Evolutionary conservation across 2,113 vertebrate species (phyloP).

Genomic region (Coptodon rendalli): DNA sequence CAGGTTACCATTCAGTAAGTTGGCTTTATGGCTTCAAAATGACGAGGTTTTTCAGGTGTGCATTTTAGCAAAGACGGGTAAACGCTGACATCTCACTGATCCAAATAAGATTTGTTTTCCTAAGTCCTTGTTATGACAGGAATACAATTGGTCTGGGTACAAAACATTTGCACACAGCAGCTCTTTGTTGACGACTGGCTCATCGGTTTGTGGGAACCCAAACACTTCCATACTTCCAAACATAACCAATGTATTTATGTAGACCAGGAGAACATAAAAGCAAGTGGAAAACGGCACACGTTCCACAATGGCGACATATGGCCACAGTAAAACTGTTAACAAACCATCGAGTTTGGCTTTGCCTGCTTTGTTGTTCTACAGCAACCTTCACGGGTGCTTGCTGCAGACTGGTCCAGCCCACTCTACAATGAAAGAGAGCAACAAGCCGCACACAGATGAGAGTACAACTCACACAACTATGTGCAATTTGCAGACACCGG

Average conservation of each 20-base stretch:
- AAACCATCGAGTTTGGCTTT: background rate
- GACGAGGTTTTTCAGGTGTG: background rate
- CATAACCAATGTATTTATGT: background rate
- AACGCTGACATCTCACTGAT: background rate
- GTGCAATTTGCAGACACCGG: background rate
- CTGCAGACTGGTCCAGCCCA: background rate
- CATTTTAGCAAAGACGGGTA: background rate
- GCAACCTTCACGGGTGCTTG: background rate
- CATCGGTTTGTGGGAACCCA: background rate
- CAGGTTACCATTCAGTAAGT: background rate
- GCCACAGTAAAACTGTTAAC: background rate
- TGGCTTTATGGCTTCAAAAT: background rate
- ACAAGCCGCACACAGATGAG: background rate
- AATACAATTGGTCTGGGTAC: background rate
- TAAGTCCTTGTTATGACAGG: background rate
- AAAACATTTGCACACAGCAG: background rate
- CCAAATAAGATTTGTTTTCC: background rate
- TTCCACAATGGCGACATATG: background rate
- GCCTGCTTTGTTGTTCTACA: background rate
- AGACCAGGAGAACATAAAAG: background rate
- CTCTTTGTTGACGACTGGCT: background rate
- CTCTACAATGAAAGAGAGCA: background rate
- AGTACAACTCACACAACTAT: background rate
- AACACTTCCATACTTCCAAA: background rate
- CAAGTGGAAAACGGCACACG: background rate